phyloP scores from a whole-genome alignment of 2,888 invertebrate genomes.

The Scaptomyza cyrtandrae region DNA sequence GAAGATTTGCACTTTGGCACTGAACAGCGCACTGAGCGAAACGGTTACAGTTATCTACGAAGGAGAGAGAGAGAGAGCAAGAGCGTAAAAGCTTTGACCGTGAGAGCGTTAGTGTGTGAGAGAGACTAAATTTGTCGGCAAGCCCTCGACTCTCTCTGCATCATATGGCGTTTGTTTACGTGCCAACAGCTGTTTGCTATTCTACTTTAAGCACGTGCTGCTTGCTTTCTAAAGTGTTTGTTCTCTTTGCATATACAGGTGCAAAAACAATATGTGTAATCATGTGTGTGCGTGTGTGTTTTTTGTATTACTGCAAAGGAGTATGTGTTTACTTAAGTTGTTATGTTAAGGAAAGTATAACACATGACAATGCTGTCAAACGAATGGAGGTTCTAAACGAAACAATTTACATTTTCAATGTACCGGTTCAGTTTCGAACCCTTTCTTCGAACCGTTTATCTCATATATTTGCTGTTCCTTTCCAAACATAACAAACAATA shows the following conservation, averaged over 20 bases:
- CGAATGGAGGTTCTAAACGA: neutral
- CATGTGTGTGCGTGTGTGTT: constrained; percentile 9
- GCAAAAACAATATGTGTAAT: constrained; percentile 1
- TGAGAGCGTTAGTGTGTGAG: neutral
- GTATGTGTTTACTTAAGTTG: neutral
- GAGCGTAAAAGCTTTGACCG: constrained; percentile 54
- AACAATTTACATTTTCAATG: no score
- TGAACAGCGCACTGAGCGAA: constrained; percentile 59
- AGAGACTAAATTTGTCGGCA: neutral
- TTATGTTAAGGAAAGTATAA: neutral
- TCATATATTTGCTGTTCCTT: no score
- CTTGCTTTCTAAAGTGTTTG: constrained; percentile 5
- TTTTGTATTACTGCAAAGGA: neutral
- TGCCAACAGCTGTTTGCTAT: constrained; percentile 60
- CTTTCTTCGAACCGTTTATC: no score
- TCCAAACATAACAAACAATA: neutral
- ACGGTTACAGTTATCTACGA: constrained; percentile 54
- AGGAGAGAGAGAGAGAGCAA: neutral
- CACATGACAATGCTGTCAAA: neutral
- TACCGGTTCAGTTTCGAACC: no score
- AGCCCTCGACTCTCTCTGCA: constrained; percentile 5
- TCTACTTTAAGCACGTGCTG: constrained; percentile 47
- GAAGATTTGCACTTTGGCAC: constrained; percentile 45
- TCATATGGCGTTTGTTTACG: constrained; percentile 74
- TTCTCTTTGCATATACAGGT: constrained; percentile 17